Base-by-base conservation (phyloP, 2,797 vertebrate genomes). In the Balearica regulorum region DNA sequence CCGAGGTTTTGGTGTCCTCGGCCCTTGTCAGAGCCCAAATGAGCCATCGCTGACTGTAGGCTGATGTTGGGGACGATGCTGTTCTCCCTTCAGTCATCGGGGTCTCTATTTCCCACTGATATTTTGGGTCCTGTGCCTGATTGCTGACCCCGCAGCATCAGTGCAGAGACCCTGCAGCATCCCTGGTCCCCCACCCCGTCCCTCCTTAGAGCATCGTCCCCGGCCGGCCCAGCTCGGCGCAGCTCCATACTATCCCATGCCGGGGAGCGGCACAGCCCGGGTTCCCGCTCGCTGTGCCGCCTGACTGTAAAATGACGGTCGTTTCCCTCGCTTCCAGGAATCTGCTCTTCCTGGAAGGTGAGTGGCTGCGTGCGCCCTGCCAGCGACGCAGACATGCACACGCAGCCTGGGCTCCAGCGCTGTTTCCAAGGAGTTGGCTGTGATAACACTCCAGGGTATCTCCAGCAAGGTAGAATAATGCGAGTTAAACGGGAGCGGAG, bases 291-390 rank as follows among this genome's bases (percentile, higher is more conserved):
- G 80, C 96, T 76, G 97, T 90, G 97, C 97, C 41, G 43, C 93
- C 90, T 97, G 97, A 68, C 97, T 97, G 97, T 97, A 96, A 97
- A 96, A 97, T 97, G 97, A 97, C 94, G 94, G 97, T 94, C 96
- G 95, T 96, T 97, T 97, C 97, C 97, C 97, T 98, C 95, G 97
- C 97, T 98, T 98, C 98, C 98, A 98, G 98, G 98, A 97, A 98
- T 98, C 95, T 97, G 94, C 94, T 97, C 97, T 98, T 98, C 98
- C 97, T 98, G 98, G 98, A 98, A 98, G 98, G 97, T 98, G 96
- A 97, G 98, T 89, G 97, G 97, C 97, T 97, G 97, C 96, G 97
- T 95, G 96, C 97, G 97, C 97, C 98, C 98, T 95, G 95, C 97
- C 97, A 96, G 97, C 97, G 91, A 96, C 96, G 97, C 97, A 96